These are phyloP conservation scores for Oryzias sinensis DNA, from an alignment of 2,797 vertebrate genomes.

Conservation along the genomic window DNA sequence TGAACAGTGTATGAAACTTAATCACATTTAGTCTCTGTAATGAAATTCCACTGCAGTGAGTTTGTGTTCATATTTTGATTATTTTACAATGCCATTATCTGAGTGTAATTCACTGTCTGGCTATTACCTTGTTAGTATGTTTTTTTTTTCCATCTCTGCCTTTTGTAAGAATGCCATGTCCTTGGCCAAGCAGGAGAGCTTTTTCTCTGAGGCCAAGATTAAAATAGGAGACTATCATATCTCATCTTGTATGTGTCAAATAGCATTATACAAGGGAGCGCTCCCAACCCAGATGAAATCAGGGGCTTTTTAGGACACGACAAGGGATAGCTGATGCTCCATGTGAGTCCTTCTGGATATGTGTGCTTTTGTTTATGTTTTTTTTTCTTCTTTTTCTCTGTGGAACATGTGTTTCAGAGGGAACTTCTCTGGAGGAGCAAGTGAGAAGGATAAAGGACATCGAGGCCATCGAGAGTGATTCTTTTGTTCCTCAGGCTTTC, in stretches of 20 bases:
- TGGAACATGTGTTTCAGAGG: conserved; percentile 81
- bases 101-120: conserved; percentile 71
- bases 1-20: conserved; percentile 71
- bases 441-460: conserved; percentile 96
- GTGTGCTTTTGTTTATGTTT: conserved; percentile 56
- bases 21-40: conserved; percentile 70
- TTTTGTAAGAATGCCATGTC: conserved; percentile 55
- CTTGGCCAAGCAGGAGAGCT: conserved; percentile 55
- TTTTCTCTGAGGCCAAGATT: conserved; percentile 54
- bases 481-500: conserved; percentile 95
- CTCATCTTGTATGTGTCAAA: conserved; percentile 60
- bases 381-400: conserved; percentile 26
- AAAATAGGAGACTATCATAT: conserved; percentile 68
- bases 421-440: conserved; percentile 88
- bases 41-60: conserved; percentile 69
- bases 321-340: conserved; percentile 32
- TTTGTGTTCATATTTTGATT: conserved; percentile 77
- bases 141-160: conserved; percentile 39
- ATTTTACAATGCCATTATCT: conserved; percentile 75
- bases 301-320: conserved; percentile 52
- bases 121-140: conserved; percentile 68
- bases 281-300: conserved; percentile 50
- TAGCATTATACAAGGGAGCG: conserved; percentile 42
- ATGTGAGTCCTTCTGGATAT: conserved; percentile 10
- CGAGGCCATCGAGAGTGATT: conserved; percentile 95